phyloP scores from a whole-genome alignment of 2,888 invertebrate species.

The Cosmia trapezina region DNA sequence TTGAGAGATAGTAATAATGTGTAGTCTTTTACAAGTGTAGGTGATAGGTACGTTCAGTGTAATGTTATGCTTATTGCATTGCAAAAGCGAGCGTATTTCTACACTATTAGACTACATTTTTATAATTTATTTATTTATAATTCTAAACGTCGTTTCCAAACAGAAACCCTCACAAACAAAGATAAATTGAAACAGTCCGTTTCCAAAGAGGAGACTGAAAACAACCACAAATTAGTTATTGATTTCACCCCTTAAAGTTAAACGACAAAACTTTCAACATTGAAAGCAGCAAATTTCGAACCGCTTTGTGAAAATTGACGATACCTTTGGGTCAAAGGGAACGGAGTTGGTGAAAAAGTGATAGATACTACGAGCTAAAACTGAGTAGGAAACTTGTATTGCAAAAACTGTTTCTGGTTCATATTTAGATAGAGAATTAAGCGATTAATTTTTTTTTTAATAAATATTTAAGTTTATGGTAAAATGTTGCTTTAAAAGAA shows the following conservation, averaged over 20 bases:
- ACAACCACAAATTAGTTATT: slow-evolving; percentile 53
- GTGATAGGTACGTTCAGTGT: no score
- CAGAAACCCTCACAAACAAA: neutral
- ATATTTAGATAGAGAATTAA: slow-evolving; percentile 20
- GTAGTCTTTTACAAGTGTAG: no score
- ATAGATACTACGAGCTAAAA: slow-evolving; percentile 14
- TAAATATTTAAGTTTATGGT: neutral
- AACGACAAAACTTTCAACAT: slow-evolving; percentile 41
- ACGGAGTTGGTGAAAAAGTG: slow-evolving; percentile 16
- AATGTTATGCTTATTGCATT: neutral
- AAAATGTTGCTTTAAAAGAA: neutral
- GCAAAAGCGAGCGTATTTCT: neutral
- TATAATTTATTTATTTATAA: neutral
- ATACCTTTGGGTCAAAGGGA: slow-evolving; percentile 38
- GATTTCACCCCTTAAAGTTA: slow-evolving; percentile 42
- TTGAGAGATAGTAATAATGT: neutral
- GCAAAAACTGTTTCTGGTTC: neutral
- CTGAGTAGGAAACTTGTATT: slow-evolving; percentile 21
- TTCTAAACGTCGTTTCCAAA: neutral
- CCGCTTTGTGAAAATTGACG: slow-evolving; percentile 17
- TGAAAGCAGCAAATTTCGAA: slow-evolving; percentile 38
- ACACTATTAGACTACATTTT: neutral
- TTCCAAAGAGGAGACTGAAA: slow-evolving; percentile 29
- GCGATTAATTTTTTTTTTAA: neutral
- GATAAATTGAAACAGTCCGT: neutral